Conservation (phyloP, 2,888 invertebrate genomes). For the Macrophya alboannulata region DNA sequence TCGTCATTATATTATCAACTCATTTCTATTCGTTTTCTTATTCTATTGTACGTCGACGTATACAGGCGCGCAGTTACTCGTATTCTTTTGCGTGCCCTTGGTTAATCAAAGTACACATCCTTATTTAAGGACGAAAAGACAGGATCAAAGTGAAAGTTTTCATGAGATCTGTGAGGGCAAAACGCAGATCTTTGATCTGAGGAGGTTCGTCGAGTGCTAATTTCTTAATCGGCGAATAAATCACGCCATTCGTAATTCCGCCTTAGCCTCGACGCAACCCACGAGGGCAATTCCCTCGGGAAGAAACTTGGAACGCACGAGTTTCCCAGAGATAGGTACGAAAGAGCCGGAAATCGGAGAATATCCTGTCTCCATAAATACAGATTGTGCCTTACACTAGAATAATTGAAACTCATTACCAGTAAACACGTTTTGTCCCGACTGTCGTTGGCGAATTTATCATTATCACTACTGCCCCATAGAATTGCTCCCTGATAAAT, state of each 20-base stretch:
- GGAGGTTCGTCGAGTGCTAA: slow-evolving; percentile 27
- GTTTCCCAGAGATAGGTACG: background rate
- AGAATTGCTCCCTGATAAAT: background rate
- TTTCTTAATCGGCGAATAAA: slow-evolving; percentile 50
- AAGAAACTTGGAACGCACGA: slow-evolving; percentile 44
- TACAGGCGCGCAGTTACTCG: background rate
- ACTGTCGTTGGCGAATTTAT: background rate
- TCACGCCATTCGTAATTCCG: slow-evolving; percentile 29
- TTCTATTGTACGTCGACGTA: background rate
- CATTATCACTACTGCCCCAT: background rate
- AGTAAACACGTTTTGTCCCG: background rate
- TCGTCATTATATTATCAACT: background rate
- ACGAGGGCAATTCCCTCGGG: slow-evolving; percentile 36
- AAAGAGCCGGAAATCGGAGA: slow-evolving; percentile 36
- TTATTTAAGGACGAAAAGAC: background rate
- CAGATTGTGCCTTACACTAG: slow-evolving; percentile 25
- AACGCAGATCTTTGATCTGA: background rate
- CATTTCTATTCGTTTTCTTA: background rate
- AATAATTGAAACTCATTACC: slow-evolving; percentile 46
- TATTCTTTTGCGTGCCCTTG: slow-evolving; percentile 17
- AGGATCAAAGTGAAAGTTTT: slow-evolving; percentile 38
- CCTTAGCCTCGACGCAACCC: slow-evolving; percentile 11
- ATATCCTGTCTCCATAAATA: slow-evolving; percentile 50
- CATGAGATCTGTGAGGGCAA: background rate
- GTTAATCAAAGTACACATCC: slow-evolving; percentile 24